Conservation (phyloP, 2,797 vertebrate species). For the Enteromius paludinosus region DNA sequence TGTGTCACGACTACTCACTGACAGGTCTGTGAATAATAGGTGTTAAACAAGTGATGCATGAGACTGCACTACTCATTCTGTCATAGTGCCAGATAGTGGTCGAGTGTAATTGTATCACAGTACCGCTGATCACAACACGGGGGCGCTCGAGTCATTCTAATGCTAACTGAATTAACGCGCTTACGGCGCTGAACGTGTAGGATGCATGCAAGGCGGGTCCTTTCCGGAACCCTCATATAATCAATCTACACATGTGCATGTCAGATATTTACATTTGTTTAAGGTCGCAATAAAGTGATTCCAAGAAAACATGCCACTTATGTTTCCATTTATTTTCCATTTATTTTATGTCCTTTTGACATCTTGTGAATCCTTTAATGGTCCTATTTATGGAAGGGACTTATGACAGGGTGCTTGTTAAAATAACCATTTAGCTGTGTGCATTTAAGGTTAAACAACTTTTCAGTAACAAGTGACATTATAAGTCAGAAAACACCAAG, state of each 20-base stretch:
- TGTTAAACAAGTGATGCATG: slow-evolving; percentile 14
- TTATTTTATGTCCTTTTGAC: no score
- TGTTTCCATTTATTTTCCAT: no score
- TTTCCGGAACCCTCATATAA: background rate
- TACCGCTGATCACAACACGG: slow-evolving; percentile 68
- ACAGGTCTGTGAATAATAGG: slow-evolving; percentile 24
- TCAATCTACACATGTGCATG: background rate
- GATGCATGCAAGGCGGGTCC: background rate
- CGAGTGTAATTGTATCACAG: slow-evolving; percentile 56
- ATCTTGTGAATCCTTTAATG: background rate
- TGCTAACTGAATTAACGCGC: slow-evolving; percentile 1
- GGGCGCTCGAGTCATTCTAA: slow-evolving; percentile 74
- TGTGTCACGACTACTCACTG: slow-evolving; percentile 8
- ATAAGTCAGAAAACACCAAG: background rate
- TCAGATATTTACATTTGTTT: background rate
- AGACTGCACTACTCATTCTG: background rate
- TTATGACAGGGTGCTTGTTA: slow-evolving; percentile 19
- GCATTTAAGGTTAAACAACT: background rate
- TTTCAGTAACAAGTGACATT: background rate
- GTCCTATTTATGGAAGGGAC: no score
- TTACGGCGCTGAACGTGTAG: background rate
- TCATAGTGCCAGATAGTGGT: background rate
- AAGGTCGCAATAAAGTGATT: slow-evolving; percentile 8
- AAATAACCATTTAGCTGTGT: background rate
- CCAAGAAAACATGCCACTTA: background rate